phyloP scores from a whole-genome alignment of 2,888 invertebrate species.

The Abrostola triplasia region DNA sequence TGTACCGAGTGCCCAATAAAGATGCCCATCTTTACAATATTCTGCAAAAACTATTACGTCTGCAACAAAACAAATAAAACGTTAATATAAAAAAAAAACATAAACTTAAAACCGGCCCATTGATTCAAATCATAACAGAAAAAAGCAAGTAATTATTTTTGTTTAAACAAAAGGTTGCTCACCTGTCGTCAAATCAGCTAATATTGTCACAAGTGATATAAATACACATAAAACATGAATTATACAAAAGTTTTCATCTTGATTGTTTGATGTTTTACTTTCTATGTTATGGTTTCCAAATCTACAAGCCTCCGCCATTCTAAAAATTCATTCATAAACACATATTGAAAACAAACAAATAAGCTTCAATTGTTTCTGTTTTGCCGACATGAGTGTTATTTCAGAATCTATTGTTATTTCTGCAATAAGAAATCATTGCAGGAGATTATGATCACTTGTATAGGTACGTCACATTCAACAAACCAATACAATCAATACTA shows the following conservation, averaged over 20 bases:
- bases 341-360: constrained; percentile 41
- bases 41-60: constrained; percentile 88
- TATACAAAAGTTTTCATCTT: constrained; percentile 84
- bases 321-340: constrained; percentile 60
- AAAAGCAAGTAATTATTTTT: neutral
- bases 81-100: neutral
- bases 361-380: constrained; percentile 25
- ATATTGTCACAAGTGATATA: constrained; percentile 88
- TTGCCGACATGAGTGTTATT: constrained; percentile 35
- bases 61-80: constrained; percentile 67
- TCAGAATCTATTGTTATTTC: constrained; percentile 26
- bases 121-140: constrained; percentile 37
- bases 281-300: constrained; percentile 73
- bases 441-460: constrained; percentile 20
- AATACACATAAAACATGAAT: constrained; percentile 87
- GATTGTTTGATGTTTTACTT: constrained; percentile 72
- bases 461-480: constrained; percentile 59
- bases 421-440: constrained; percentile 19
- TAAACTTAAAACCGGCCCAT: constrained; percentile 25
- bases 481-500: constrained; percentile 51
- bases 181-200: constrained; percentile 89
- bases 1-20: constrained; percentile 88
- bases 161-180: constrained; percentile 47
- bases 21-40: constrained; percentile 87
- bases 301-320: constrained; percentile 85